Conservation (phyloP, 2,888 invertebrate species). For the Poecilobothrus nobilitatus region DNA sequence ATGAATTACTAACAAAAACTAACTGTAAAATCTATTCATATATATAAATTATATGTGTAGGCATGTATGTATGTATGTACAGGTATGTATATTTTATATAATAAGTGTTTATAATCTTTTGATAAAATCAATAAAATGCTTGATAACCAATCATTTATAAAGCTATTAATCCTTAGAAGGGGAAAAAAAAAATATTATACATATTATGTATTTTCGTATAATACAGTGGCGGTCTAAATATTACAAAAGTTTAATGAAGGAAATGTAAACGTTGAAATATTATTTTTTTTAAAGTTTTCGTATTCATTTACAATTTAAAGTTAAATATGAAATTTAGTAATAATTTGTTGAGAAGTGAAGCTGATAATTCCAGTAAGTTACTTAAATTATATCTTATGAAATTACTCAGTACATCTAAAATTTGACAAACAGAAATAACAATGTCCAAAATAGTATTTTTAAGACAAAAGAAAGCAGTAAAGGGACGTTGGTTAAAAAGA, state of each 20-base stretch:
- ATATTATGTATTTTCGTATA: neutral
- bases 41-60: neutral
- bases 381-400: too few relatives aligned
- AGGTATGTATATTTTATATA: neutral
- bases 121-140: neutral
- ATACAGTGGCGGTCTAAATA: too few relatives aligned
- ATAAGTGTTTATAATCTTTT: neutral
- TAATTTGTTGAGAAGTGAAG: too few relatives aligned
- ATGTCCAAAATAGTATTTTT: too few relatives aligned
- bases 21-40: neutral
- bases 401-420: too few relatives aligned
- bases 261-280: neutral
- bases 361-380: too few relatives aligned
- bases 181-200: neutral
- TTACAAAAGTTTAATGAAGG: neutral
- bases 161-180: neutral
- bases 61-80: neutral
- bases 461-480: too few relatives aligned
- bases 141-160: conserved; percentile 4
- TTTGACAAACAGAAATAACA: too few relatives aligned
- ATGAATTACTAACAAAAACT: neutral
- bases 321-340: too few relatives aligned
- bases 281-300: too few relatives aligned
- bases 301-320: too few relatives aligned
- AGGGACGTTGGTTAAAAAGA: too few relatives aligned